phyloP scores from a whole-genome alignment of 2,888 invertebrate species.

The Limenitis arthemis region DNA sequence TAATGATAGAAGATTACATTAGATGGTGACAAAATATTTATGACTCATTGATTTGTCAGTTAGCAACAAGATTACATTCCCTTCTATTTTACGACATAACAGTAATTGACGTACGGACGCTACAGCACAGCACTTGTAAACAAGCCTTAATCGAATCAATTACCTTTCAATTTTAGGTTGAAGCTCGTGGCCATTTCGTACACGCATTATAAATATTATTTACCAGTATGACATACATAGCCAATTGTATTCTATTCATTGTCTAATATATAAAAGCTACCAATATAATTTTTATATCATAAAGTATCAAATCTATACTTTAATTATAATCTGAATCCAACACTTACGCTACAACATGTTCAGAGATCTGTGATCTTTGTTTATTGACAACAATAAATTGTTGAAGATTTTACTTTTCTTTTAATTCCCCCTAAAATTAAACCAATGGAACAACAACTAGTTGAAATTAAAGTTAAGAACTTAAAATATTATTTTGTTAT shows the following conservation, averaged over 20 bases:
- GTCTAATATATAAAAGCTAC: conserved; percentile 3
- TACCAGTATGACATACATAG: too few relatives aligned
- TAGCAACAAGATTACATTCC: neutral
- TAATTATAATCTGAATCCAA: too few relatives aligned
- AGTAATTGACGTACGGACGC: conserved; percentile 12
- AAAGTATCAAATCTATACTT: too few relatives aligned
- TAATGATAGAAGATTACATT: too few relatives aligned
- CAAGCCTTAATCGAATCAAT: conserved; percentile 24
- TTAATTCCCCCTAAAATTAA: neutral
- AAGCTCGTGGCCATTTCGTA: neutral
- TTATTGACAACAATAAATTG: conserved; percentile 60
- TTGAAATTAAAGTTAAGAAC: too few relatives aligned
- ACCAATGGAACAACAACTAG: too few relatives aligned
- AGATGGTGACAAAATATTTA: too few relatives aligned
- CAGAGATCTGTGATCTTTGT: conserved; percentile 64
- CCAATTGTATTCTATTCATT: neutral
- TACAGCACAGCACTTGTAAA: conserved; percentile 9
- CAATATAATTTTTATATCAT: neutral
- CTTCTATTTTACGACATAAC: neutral
- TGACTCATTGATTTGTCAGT: neutral
- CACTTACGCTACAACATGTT: too few relatives aligned
- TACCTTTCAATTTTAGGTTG: conserved; percentile 10
- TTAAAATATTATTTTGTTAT: too few relatives aligned
- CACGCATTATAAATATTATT: neutral
- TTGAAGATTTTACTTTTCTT: conserved; percentile 38